Evolutionary conservation across 2,797 vertebrate species (phyloP), one percentile per base, ranked within the genome.

Genomic region (Sebastes steindachneri): DNA sequence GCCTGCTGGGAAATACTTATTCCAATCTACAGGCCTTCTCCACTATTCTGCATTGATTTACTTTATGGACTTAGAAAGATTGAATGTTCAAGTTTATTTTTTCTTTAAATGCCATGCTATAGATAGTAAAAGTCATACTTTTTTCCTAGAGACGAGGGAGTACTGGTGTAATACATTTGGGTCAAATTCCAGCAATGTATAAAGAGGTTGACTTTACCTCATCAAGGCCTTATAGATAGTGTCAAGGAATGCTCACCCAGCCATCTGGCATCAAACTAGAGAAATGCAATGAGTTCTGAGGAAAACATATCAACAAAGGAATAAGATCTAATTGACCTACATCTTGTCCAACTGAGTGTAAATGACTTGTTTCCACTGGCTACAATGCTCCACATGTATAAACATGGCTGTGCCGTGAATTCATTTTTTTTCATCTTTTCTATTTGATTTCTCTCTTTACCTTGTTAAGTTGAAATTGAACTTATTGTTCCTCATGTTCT

Each of bases 1-100:
- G 54, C 75, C 89, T 80, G 71, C 79, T 78, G 85, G 86, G 86
- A 85, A 85, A 89, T 83, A 76, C 75, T 59, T 79, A 25, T 77
- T 89, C 35, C 73, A 80, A 64, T 85, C 74, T 73, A 23, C 71
- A 76, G 54, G 35, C 68, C 1, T 51, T 45, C 41, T 23, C 58
- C 35, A 10, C 60, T 79, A 12, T 58, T 59, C 59, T 76, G 79
- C 70, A 91, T 67, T 80, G 87, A 92, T 91, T 88, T 77, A 81
- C 73, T 82, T 70, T 71, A 77, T 59, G 68, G 78, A 80, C 77
- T 71, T 15, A 25, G 25, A 59, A 54, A 81, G 77, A 87, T 55
- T 79, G 59, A 82, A 82, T 74, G 71, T 74, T 79, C 21, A 35
- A 53, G 53, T 35, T 70, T 80, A 9, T 45, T 65, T 80, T 19